phyloP scores from a whole-genome alignment of 2,888 invertebrate genomes.

The Rambutsinella grinnellia region DNA sequence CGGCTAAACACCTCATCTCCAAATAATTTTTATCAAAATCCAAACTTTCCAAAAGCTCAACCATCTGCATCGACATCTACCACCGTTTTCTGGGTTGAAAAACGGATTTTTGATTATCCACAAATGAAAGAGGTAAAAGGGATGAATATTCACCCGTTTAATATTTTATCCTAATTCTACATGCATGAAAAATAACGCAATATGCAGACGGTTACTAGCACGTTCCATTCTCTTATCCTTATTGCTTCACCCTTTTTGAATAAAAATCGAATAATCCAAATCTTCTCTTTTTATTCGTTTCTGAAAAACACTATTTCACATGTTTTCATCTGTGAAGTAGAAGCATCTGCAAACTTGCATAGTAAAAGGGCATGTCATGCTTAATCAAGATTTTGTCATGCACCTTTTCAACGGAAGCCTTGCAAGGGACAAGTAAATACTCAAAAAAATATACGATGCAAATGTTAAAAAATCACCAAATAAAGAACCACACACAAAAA shows the following conservation, averaged over 20 bases:
- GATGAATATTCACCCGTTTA: background rate
- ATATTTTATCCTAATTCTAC: background rate
- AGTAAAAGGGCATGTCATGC: constrained; percentile 65
- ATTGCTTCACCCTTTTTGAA: too few species aligned
- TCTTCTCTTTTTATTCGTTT: too few species aligned
- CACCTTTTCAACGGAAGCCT: constrained; percentile 36
- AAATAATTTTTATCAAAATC: too few species aligned
- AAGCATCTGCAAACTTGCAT: constrained; percentile 53
- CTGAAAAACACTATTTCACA: too few species aligned
- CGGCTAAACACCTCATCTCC: too few species aligned
- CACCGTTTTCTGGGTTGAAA: constrained; percentile 54
- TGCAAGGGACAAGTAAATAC: constrained; percentile 8
- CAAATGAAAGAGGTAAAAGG: constrained; percentile 50
- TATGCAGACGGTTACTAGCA: constrained; percentile 1
- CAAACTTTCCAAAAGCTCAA: too few species aligned
- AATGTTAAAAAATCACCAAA: constrained; percentile 33
- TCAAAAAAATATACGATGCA: constrained; percentile 13
- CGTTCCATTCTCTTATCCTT: too few species aligned
- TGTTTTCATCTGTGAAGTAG: too few species aligned
- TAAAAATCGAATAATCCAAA: too few species aligned
- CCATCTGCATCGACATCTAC: constrained; percentile 27
- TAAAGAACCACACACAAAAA: constrained; percentile 43
- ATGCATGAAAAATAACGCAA: constrained; percentile 38
- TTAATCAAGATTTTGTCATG: constrained; percentile 67
- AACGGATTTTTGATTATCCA: constrained; percentile 48